Conservation (phyloP, 2,888 invertebrate genomes). For the Panopea generosa region DNA sequence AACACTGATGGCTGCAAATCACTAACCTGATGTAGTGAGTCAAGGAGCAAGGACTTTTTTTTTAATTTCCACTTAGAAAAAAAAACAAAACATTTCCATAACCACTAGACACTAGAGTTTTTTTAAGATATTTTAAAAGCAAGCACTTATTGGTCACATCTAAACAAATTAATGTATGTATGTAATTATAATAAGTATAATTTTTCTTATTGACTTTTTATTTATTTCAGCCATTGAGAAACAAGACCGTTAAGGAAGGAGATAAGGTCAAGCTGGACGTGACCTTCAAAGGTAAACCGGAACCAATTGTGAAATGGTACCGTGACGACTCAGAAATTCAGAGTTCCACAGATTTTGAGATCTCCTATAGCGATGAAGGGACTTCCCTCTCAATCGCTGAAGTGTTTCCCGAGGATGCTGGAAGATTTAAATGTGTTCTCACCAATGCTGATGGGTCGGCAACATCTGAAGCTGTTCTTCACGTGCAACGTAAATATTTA, state of each 20-base stretch:
- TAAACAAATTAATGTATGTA: too few relatives aligned
- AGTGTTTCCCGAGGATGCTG: slow-evolving; percentile 88
- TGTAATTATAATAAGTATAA: too few relatives aligned
- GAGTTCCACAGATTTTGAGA: slow-evolving; percentile 89
- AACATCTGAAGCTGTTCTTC: slow-evolving; percentile 74
- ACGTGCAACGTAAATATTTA: slow-evolving; percentile 9
- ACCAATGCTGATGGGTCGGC: slow-evolving; percentile 91
- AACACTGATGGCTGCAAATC: too few relatives aligned
- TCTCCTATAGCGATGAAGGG: slow-evolving; percentile 91
- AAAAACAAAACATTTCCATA: too few relatives aligned
- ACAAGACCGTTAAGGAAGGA: slow-evolving; percentile 77
- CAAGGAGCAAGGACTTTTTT: too few relatives aligned
- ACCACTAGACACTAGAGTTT: too few relatives aligned
- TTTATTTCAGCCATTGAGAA: slow-evolving; percentile 68
- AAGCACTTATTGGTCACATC: too few relatives aligned
- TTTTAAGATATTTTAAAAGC: too few relatives aligned
- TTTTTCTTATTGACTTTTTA: too few relatives aligned
- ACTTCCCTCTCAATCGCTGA: slow-evolving; percentile 91
- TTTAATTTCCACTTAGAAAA: too few relatives aligned
- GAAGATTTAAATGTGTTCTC: slow-evolving; percentile 93
- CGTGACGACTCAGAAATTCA: slow-evolving; percentile 86
- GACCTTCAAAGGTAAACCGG: slow-evolving; percentile 79
- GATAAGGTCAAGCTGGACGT: slow-evolving; percentile 80
- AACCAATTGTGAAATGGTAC: slow-evolving; percentile 84
- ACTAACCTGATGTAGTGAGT: too few relatives aligned